phyloP scores from a whole-genome alignment of 64 coral and sea anemone genomes.

The Dendronephthya gigantea region DNA sequence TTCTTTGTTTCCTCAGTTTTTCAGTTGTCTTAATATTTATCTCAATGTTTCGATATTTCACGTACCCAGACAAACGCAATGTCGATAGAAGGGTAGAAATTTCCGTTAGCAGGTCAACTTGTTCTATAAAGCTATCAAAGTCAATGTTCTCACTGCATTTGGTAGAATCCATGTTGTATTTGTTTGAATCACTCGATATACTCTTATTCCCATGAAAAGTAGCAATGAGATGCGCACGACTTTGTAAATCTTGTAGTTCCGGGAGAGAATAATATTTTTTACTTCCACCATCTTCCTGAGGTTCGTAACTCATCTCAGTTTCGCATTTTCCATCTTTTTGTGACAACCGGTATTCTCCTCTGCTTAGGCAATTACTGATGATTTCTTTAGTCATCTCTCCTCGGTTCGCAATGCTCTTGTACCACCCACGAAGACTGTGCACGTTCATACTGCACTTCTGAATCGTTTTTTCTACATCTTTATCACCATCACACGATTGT shows the following conservation, averaged over 20 bases:
- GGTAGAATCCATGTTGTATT: not conserved
- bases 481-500: not conserved
- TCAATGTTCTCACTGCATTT: not conserved
- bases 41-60: constrained; percentile 10
- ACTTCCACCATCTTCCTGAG: not conserved
- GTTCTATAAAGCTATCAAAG: constrained; percentile 25
- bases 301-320: not conserved
- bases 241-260: constrained; percentile 54
- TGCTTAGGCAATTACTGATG: constrained; percentile 54
- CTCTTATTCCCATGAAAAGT: constrained; percentile 26
- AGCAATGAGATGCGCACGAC: constrained; percentile 60
- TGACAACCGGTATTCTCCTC: constrained; percentile 9
- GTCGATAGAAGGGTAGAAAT: constrained; percentile 16
- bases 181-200: not conserved
- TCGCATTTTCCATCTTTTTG: not conserved
- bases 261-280: constrained; percentile 23
- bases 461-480: constrained; percentile 67
- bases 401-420: constrained; percentile 68
- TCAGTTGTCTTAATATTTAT: not conserved
- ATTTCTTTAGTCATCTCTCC: constrained; percentile 91
- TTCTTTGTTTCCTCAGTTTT: constrained; percentile 12
- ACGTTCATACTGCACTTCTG: constrained; percentile 52
- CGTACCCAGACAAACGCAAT: constrained; percentile 29
- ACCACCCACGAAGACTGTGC: constrained; percentile 56
- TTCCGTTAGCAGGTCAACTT: constrained; percentile 46